Evolutionary conservation across 2,113 vertebrate species (phyloP).

Genomic region (Podarcis cretensis): DNA sequence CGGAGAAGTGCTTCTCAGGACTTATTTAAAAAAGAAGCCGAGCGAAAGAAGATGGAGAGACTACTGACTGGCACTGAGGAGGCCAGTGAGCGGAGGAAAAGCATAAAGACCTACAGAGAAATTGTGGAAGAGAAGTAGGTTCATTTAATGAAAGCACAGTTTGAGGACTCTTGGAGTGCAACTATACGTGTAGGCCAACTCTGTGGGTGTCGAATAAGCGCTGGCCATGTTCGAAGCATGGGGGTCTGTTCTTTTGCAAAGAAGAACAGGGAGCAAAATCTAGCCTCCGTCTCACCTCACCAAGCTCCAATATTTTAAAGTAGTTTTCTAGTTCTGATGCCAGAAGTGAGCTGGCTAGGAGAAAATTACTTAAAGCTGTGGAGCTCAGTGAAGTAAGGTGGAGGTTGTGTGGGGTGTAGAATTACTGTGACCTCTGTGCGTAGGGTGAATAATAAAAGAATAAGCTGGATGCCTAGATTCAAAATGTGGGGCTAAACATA

Average conservation of each 20-base stretch:
- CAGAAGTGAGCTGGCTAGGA: background rate
- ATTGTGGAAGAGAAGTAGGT: conserved; percentile 98
- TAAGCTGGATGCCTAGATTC: no score
- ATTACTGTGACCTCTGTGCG: background rate
- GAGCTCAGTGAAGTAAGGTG: background rate
- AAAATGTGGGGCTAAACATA: no score
- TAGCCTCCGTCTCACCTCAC: background rate
- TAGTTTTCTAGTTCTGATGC: background rate
- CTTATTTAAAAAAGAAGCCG: conserved; percentile 96
- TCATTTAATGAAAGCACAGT: conserved; percentile 15
- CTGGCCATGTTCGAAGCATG: background rate
- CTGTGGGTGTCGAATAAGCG: no score
- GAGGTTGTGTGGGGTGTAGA: background rate
- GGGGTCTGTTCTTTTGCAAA: background rate
- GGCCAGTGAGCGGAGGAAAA: conserved; percentile 86
- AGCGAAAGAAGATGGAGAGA: conserved; percentile 95
- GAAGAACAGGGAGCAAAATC: background rate
- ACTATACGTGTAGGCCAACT: background rate
- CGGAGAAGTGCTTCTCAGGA: conserved; percentile 96
- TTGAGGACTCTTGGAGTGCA: background rate
- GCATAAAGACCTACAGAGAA: conserved; percentile 97
- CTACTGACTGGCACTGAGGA: conserved; percentile 79
- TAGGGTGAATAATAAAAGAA: no score
- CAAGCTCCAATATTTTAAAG: background rate
- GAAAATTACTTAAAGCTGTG: background rate